phyloP scores from a whole-genome alignment of 1,140 invertebrate species.

The Drosophila subpulchrella region DNA sequence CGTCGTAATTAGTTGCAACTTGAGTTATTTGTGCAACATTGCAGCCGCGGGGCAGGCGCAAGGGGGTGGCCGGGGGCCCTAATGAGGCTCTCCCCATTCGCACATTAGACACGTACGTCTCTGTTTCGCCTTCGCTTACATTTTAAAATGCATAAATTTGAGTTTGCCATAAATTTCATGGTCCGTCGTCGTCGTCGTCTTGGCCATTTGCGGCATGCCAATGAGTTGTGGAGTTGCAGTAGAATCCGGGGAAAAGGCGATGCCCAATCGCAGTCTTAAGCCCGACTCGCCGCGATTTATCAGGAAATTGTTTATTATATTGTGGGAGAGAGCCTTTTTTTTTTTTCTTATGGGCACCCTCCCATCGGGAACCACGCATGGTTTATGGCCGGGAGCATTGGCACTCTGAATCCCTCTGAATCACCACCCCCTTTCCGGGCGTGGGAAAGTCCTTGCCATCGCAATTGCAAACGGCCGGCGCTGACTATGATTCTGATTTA shows the following conservation, averaged over 20 bases:
- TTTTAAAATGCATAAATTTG: slow-evolving; percentile 76
- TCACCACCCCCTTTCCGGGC: slow-evolving; percentile 39
- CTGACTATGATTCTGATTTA: slow-evolving; percentile 70
- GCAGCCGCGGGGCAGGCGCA: slow-evolving; percentile 30
- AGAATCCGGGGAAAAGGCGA: slow-evolving; percentile 1
- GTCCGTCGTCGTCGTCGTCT: slow-evolving; percentile 30
- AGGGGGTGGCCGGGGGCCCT: slow-evolving; percentile 27
- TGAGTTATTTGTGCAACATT: slow-evolving; percentile 83
- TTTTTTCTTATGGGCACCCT: slow-evolving; percentile 65
- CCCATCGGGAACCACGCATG: slow-evolving; percentile 45
- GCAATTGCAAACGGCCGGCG: slow-evolving; percentile 37
- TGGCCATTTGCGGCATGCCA: slow-evolving; percentile 66
- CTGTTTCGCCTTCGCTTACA: slow-evolving; percentile 58
- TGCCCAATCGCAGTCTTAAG: slow-evolving; percentile 20
- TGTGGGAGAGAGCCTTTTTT: slow-evolving; percentile 69
- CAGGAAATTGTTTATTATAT: slow-evolving; percentile 82
- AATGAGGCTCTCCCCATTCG: slow-evolving; percentile 62
- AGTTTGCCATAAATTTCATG: slow-evolving; percentile 71
- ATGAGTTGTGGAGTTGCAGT: slow-evolving; percentile 45
- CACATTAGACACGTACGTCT: slow-evolving; percentile 78
- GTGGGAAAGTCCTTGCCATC: slow-evolving; percentile 60
- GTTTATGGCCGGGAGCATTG: slow-evolving; percentile 48
- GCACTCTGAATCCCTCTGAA: background rate
- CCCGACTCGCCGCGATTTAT: slow-evolving; percentile 60
- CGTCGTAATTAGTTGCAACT: slow-evolving; percentile 82